Percentiles rank a stretch among this genome's conserved stretches.
phyloP scores from a whole-genome alignment of 2,113 vertebrate species.

The Ploceus nigricollis region DNA sequence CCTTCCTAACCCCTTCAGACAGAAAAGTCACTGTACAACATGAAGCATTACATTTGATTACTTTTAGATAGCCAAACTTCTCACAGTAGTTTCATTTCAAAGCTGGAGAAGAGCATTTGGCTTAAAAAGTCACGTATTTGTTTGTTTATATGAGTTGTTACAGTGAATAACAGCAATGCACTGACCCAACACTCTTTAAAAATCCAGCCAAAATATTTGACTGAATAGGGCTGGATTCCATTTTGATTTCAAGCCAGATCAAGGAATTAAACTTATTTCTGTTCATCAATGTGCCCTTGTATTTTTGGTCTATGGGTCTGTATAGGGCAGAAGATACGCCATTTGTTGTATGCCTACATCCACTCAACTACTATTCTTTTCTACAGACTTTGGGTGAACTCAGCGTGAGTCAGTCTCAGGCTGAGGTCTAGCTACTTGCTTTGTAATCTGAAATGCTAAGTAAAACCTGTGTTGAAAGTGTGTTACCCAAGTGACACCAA shows the following conservation, averaged over 20 bases:
- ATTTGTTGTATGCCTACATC: not conserved
- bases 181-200: not conserved
- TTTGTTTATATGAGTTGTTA: not conserved
- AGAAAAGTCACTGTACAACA: not conserved
- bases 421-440: not conserved
- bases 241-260: not conserved
- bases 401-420: not conserved
- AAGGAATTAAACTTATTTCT: not conserved
- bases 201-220: not conserved
- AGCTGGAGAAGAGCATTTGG: not conserved
- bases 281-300: not conserved
- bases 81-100: not conserved
- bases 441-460: fast-evolving
- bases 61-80: not conserved
- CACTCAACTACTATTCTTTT: not conserved
- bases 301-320: not conserved
- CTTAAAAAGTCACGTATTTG: not conserved
- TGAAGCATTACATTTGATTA: not conserved
- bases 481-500: not conserved
- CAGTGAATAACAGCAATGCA: not conserved
- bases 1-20: not conserved
- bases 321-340: fast-evolving
- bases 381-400: not conserved
- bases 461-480: not conserved
- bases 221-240: not conserved